A percentile compares a stretch with the other conserved stretches of the same genome.
phyloP scores from a whole-genome alignment of 2,888 invertebrate genomes.

The Ashinkailepas kermadecensis region DNA sequence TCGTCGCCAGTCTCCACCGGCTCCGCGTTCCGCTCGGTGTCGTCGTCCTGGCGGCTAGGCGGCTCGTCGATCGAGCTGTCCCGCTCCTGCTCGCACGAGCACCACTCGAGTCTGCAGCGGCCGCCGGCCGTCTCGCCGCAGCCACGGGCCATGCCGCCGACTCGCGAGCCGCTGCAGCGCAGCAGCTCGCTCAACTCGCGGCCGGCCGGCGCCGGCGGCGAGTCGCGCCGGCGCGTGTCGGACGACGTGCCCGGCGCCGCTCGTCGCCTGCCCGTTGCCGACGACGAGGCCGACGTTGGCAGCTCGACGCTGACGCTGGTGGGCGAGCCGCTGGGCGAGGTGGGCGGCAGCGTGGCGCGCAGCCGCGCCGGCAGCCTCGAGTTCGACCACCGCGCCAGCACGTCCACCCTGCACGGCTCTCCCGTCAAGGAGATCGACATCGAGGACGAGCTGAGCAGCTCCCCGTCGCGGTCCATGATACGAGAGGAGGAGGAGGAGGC shows the following conservation, averaged over 20 bases:
- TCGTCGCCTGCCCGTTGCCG: neutral
- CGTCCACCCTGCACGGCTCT: conserved; percentile 2
- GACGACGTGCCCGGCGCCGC: neutral
- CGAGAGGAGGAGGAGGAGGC: neutral
- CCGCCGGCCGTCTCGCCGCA: neutral
- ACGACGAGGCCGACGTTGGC: neutral
- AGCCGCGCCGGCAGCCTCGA: neutral
- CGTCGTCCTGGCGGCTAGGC: neutral
- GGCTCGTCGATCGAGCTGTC: conserved; percentile 16
- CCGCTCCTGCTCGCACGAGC: neutral
- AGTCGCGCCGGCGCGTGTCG: neutral
- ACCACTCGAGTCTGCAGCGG: neutral
- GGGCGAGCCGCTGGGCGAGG: neutral
- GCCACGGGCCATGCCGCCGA: neutral
- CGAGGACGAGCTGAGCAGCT: neutral
- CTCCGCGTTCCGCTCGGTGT: neutral
- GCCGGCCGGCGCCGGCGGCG: neutral
- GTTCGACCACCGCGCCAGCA: conserved; percentile 17
- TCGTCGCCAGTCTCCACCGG: neutral
- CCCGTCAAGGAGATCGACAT: conserved; percentile 1
- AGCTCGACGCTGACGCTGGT: conserved; percentile 20
- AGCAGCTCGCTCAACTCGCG: conserved; percentile 8
- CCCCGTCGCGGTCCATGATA: neutral
- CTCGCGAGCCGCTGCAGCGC: neutral
- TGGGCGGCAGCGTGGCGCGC: neutral